These are phyloP conservation scores for Saturnia pavonia DNA, from an alignment of 2,888 invertebrate genomes.

Conservation along the genomic window DNA sequence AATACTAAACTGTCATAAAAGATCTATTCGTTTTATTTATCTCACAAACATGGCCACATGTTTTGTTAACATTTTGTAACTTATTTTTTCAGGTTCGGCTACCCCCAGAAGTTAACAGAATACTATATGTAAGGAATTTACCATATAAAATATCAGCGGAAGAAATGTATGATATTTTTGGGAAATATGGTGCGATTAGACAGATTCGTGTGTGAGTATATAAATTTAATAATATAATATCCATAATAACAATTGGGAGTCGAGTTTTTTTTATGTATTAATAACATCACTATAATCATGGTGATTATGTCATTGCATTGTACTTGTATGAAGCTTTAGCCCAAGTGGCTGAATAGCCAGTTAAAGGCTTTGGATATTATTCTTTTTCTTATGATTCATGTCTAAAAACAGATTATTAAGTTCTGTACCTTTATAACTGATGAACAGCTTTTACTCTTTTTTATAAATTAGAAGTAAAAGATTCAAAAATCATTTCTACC, in stretches of 20 bases:
- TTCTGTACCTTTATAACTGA: too few species aligned
- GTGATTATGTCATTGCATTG: too few species aligned
- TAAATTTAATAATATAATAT: not conserved
- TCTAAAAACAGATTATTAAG: too few species aligned
- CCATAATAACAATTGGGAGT: not conserved
- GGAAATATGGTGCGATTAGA: constrained; percentile 99
- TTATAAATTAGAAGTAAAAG: not conserved
- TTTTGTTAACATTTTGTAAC: not conserved
- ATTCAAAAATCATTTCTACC: not conserved
- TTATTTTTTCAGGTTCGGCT: constrained; percentile 92
- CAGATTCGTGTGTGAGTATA: constrained; percentile 96
- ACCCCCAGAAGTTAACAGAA: constrained; percentile 99
- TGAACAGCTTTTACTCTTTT: too few species aligned
- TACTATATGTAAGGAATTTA: constrained; percentile 97
- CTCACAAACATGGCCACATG: not conserved
- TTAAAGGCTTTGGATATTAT: too few species aligned
- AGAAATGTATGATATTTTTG: constrained; percentile 99
- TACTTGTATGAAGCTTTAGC: too few species aligned
- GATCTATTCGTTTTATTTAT: not conserved
- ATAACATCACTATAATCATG: too few species aligned
- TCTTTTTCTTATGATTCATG: too few species aligned
- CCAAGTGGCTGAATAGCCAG: too few species aligned
- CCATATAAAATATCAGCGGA: constrained; percentile 99
- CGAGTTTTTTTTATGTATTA: not conserved
- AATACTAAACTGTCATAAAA: not conserved